These are phyloP conservation scores for Eudasyphora cyanicolor DNA, from an alignment of 2,888 invertebrate species.

Conservation along the genomic window DNA sequence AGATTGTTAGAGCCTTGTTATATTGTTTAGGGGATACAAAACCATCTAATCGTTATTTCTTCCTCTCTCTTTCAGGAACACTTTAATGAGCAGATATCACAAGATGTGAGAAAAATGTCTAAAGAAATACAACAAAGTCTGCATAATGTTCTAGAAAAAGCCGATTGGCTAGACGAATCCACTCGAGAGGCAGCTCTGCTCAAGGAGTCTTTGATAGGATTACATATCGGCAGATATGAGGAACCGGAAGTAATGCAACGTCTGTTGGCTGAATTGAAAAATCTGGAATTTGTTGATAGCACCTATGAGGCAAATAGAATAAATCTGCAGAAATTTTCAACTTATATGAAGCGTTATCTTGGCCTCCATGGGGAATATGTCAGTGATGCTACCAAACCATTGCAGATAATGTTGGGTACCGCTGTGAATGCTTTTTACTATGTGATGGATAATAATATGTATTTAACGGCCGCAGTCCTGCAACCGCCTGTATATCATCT, in stretches of 20 bases:
- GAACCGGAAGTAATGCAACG: slow-evolving; percentile 67
- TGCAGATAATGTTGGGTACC: slow-evolving; percentile 70
- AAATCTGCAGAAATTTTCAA: slow-evolving; percentile 69
- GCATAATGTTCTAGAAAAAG: slow-evolving; percentile 67
- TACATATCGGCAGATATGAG: slow-evolving; percentile 70
- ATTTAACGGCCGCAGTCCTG: slow-evolving; percentile 75
- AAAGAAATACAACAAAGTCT: slow-evolving; percentile 71
- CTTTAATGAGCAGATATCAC: slow-evolving; percentile 68
- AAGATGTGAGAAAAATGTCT: slow-evolving; percentile 70
- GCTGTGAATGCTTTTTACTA: slow-evolving; percentile 77
- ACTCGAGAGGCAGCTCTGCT: slow-evolving; percentile 73
- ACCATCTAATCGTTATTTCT: neutral
- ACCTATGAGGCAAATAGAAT: slow-evolving; percentile 71
- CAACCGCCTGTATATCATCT: slow-evolving; percentile 75
- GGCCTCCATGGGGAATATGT: slow-evolving; percentile 67
- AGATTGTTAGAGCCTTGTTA: too few relatives aligned
- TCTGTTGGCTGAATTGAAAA: slow-evolving; percentile 69
- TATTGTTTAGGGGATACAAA: too few relatives aligned
- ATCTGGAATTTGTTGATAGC: slow-evolving; percentile 67
- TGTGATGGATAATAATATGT: slow-evolving; percentile 75
- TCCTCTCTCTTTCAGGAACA: slow-evolving; percentile 68
- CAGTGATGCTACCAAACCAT: slow-evolving; percentile 69
- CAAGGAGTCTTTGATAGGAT: slow-evolving; percentile 71
- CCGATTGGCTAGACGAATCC: slow-evolving; percentile 75
- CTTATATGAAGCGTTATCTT: slow-evolving; percentile 69